Base-by-base conservation (phyloP, 2,113 vertebrate species). In the Rhizomys pruinosus region DNA sequence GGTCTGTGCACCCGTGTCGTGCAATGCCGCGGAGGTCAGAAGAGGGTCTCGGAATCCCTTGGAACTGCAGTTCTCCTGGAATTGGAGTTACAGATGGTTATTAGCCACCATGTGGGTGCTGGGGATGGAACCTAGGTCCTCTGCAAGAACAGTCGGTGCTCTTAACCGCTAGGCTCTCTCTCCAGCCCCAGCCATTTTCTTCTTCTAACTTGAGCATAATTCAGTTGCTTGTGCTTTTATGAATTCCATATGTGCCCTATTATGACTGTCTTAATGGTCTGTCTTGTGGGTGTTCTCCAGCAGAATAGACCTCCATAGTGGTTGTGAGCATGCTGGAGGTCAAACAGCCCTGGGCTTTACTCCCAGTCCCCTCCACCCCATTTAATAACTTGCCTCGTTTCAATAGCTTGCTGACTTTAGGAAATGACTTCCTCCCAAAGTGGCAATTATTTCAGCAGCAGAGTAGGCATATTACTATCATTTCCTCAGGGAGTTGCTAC, bases 401-500 rank as follows among this genome's bases (percentile, higher is more conserved):
- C 52, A 52, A 52, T 68, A 34, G 61, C n/a, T 69, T 68, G 29
- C 66, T 92, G 39, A 92, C 87, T 63, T 93, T 74, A 72, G 68
- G 84, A 90, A 94, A 88, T 84, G 32, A n/a, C 92, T 89, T 91
- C 42, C 74, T 87, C 82, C 63, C 11, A 1, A 66, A 66, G 69
- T 47, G 47, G 95, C 94, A 39, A 16, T 91, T 71, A 97, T 87
- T 85, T 91, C 84, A 73, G n/a, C 85, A 80, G 68, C 34, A 81
- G 89, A 94, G 78, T 94, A 93, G 80, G 72, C 27, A 59, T 89
- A 34, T 76, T 89, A 79, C 39, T 91, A 44, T 84, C 66, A 63
- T n/a, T 90, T 22, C 29, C 44, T 90, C 34, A 68, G 6, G 42
- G 63, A 81, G 47, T 73, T 93, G 37, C 80, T 64, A n/a, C 0